These are phyloP conservation scores for Ramphastos sulfuratus DNA, from an alignment of 2,113 vertebrate genomes.

Conservation along the genomic window DNA sequence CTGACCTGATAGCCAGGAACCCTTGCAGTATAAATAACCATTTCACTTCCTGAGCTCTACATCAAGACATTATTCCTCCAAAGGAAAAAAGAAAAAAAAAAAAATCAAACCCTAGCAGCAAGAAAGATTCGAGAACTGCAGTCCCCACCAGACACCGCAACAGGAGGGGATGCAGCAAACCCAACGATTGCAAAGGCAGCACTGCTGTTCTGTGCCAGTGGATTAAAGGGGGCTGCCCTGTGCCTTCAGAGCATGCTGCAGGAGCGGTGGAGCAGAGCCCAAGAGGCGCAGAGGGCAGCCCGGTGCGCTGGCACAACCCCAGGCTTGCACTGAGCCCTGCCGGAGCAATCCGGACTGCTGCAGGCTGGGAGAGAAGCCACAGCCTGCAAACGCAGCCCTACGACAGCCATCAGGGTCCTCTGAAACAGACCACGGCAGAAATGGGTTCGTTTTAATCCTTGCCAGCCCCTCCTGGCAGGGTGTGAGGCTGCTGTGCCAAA, in stretches of 20 bases:
- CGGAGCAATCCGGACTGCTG: rapidly evolving
- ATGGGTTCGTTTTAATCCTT: neutral
- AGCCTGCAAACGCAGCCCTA: neutral
- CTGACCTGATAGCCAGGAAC: neutral
- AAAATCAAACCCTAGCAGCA: neutral
- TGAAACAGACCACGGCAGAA: neutral
- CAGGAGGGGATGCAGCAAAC: neutral
- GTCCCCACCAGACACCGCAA: neutral
- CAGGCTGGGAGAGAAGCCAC: neutral
- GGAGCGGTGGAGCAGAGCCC: neutral
- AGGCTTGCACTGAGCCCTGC: rapidly evolving
- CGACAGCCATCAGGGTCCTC: rapidly evolving
- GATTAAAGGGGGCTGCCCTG: neutral
- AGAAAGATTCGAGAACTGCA: neutral
- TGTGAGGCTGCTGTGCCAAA: neutral
- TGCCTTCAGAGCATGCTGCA: neutral
- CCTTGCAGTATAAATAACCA: neutral
- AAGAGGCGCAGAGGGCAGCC: neutral
- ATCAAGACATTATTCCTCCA: neutral
- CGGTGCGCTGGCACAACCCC: neutral
- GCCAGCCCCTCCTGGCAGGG: neutral
- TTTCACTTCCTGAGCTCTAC: neutral
- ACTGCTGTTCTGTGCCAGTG: neutral
- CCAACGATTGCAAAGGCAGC: neutral
- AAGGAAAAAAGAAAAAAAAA: neutral